These are phyloP conservation scores for Tachysurus vachellii DNA, from an alignment of 2,113 vertebrate genomes.

Conservation along the genomic window DNA sequence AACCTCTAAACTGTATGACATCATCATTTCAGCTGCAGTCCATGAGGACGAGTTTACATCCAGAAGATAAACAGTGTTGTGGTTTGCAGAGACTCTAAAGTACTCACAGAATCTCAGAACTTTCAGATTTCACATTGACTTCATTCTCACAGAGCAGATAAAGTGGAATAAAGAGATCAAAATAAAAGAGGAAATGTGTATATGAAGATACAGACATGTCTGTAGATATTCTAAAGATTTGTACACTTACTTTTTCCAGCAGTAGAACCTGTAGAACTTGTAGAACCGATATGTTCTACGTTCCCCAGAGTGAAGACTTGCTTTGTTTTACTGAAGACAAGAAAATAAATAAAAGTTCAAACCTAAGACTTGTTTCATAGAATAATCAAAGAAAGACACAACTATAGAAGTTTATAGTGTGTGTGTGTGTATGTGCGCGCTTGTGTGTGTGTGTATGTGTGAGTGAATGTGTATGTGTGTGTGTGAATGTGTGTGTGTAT, in stretches of 20 bases:
- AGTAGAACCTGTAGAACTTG: neutral
- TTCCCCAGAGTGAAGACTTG: neutral
- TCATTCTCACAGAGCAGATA: neutral
- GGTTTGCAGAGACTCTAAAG: neutral
- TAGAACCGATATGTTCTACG: neutral
- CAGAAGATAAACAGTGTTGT: neutral
- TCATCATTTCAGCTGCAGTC: neutral
- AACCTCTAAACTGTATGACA: neutral
- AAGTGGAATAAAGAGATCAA: neutral
- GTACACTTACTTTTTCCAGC: neutral
- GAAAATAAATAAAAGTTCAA: neutral
- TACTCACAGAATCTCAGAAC: neutral
- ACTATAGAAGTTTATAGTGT: neutral
- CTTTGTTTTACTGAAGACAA: neutral
- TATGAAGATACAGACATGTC: neutral
- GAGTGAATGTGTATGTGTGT: slow-evolving; percentile 3
- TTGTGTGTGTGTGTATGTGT: slow-evolving; percentile 40
- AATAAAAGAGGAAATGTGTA: neutral
- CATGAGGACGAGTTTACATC: neutral
- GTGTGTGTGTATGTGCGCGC: slow-evolving; percentile 39
- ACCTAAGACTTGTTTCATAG: neutral
- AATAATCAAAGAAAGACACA: neutral
- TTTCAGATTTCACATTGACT: neutral
- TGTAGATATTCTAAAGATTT: neutral
- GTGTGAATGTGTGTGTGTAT: slow-evolving; percentile 29